Evolutionary conservation across 2,888 invertebrate genomes (phyloP).

Genomic region (Caradrina clavipalpis): DNA sequence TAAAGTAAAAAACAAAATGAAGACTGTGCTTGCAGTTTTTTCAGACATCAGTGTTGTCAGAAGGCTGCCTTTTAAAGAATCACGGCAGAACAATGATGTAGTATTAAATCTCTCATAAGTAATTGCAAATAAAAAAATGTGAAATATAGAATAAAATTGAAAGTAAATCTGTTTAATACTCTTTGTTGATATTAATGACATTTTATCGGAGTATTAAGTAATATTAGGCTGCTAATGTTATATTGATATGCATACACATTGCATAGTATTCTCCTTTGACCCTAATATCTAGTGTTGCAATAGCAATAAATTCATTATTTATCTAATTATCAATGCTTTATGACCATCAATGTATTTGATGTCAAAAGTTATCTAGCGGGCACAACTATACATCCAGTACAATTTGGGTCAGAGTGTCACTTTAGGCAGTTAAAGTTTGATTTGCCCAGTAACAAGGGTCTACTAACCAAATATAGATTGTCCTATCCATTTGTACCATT

Average conservation of each 20-base stretch:
- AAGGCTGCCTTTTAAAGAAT: too few species aligned
- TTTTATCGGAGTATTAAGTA: slow-evolving; percentile 9
- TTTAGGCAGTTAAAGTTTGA: background rate
- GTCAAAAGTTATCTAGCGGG: slow-evolving; percentile 41
- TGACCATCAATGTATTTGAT: slow-evolving; percentile 7
- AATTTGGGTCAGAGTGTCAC: slow-evolving; percentile 3
- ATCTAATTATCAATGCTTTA: slow-evolving; percentile 27
- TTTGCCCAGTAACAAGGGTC: background rate
- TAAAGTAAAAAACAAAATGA: too few species aligned
- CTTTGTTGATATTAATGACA: background rate
- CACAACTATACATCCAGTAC: slow-evolving; percentile 1
- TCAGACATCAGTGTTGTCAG: too few species aligned
- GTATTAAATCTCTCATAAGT: too few species aligned
- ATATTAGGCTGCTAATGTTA: slow-evolving; percentile 8
- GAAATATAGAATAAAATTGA: background rate
- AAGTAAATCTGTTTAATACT: background rate
- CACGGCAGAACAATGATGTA: too few species aligned
- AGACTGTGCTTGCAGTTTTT: too few species aligned
- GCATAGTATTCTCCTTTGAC: slow-evolving; percentile 27
- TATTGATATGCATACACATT: slow-evolving; percentile 18
- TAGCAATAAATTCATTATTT: slow-evolving; percentile 22
- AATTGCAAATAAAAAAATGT: too few species aligned
- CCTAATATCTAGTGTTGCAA: slow-evolving; percentile 30
- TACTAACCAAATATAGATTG: background rate
- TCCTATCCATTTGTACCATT: background rate